phyloP scores from a whole-genome alignment of 2,113 vertebrate genomes.

The Eptatretus burgeri region DNA sequence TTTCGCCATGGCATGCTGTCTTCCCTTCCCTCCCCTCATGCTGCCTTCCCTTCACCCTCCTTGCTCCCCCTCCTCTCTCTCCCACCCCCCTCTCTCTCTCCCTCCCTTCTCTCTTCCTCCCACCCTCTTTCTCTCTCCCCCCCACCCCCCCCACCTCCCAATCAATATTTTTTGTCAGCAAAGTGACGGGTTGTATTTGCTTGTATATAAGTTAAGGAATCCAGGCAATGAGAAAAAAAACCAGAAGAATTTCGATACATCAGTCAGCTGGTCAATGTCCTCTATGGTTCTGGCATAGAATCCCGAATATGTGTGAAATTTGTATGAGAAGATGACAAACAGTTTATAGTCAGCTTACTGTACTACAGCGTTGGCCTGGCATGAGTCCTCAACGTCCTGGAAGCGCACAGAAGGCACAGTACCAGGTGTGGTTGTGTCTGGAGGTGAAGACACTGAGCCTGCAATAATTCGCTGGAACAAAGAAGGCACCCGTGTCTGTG shows the following conservation, averaged over 20 bases:
- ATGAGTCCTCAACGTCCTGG: neutral
- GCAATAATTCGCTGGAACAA: conserved; percentile 1
- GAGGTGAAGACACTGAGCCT: neutral
- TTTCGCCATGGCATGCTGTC: neutral
- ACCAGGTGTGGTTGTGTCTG: neutral
- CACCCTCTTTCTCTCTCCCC: neutral
- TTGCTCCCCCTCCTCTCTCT: neutral
- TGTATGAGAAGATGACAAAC: no score
- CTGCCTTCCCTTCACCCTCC: neutral
- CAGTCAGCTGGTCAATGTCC: no score
- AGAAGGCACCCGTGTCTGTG: neutral
- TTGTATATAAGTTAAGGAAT: no score
- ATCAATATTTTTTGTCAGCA: no score
- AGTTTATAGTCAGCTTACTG: no score
- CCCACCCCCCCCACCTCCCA: neutral
- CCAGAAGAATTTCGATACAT: no score
- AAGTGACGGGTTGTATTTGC: no score
- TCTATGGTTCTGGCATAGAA: no score
- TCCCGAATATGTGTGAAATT: no score
- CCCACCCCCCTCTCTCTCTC: neutral
- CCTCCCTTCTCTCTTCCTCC: neutral
- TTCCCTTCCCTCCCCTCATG: neutral
- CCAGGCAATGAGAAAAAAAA: no score
- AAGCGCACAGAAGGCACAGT: neutral
- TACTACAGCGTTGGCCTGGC: no score